phyloP scores from a whole-genome alignment of 2,113 vertebrate genomes.

The Podocnemis expansa region DNA sequence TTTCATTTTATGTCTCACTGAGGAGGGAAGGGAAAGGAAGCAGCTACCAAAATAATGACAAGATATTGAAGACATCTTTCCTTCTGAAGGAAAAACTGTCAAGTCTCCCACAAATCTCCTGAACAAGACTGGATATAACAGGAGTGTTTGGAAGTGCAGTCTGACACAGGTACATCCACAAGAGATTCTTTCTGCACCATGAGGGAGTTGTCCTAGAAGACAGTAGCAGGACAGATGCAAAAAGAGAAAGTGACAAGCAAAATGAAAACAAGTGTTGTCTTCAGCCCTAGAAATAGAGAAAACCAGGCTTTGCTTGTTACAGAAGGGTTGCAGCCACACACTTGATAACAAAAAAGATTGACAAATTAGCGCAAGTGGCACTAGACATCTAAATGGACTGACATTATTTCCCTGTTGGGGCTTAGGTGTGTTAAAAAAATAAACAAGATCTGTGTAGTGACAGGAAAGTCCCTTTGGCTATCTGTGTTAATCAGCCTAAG shows the following conservation, averaged over 20 bases:
- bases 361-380: background rate
- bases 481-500: background rate
- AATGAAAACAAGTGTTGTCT: background rate
- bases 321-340: background rate
- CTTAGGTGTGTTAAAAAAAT: conserved; percentile 33
- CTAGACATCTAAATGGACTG: conserved; percentile 11
- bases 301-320: background rate
- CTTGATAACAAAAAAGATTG: conserved; percentile 21
- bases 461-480: conserved; percentile 16
- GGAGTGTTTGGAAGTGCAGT: background rate
- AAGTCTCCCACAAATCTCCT: background rate
- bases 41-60: background rate
- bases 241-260: background rate
- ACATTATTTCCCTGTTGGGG: conserved; percentile 13
- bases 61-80: background rate
- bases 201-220: background rate
- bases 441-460: conserved; percentile 17
- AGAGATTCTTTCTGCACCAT: background rate
- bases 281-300: background rate
- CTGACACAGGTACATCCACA: background rate
- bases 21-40: background rate
- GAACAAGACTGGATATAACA: background rate
- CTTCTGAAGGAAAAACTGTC: background rate
- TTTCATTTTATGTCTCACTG: background rate
- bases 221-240: background rate